Percentiles rank a stretch among this genome's conserved stretches.
phyloP scores from a whole-genome alignment of 1,140 invertebrate genomes.

The Drosophila mauritiana region DNA sequence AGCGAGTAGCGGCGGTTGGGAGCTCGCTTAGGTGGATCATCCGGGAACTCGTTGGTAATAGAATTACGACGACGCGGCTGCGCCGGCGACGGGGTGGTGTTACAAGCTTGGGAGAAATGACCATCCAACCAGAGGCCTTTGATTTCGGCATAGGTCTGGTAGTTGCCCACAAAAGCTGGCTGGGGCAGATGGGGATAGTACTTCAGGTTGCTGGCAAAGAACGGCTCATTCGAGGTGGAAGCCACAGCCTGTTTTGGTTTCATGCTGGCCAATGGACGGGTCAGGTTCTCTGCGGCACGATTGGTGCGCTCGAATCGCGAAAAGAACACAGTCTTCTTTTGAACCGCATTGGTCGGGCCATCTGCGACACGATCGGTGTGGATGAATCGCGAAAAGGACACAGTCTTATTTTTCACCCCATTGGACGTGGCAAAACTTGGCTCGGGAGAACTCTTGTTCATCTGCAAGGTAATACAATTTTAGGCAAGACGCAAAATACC shows the following conservation, averaged over 20 bases:
- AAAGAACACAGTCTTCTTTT: neutral
- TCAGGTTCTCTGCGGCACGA: neutral
- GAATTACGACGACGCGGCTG: neutral
- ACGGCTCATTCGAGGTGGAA: slow-evolving; percentile 18
- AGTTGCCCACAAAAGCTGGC: neutral
- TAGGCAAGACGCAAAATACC: neutral
- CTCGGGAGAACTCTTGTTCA: neutral
- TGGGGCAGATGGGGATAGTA: slow-evolving; percentile 53
- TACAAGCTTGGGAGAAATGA: no score
- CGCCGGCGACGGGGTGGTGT: no score
- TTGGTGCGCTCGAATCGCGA: neutral
- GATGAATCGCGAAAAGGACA: neutral
- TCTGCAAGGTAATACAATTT: neutral
- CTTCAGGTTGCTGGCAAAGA: slow-evolving; percentile 49
- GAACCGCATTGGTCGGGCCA: neutral
- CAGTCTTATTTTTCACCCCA: neutral
- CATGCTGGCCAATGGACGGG: no score
- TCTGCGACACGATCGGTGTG: neutral
- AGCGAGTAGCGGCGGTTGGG: neutral
- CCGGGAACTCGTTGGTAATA: neutral
- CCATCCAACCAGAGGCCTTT: neutral
- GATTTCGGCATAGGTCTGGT: slow-evolving; percentile 28
- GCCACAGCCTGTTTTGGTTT: neutral
- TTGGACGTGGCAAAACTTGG: no score
- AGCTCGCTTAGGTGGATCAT: neutral